Conservation (phyloP, 53 echinoderm and acorn worm species). For the Paracentrotus lividus region DNA sequence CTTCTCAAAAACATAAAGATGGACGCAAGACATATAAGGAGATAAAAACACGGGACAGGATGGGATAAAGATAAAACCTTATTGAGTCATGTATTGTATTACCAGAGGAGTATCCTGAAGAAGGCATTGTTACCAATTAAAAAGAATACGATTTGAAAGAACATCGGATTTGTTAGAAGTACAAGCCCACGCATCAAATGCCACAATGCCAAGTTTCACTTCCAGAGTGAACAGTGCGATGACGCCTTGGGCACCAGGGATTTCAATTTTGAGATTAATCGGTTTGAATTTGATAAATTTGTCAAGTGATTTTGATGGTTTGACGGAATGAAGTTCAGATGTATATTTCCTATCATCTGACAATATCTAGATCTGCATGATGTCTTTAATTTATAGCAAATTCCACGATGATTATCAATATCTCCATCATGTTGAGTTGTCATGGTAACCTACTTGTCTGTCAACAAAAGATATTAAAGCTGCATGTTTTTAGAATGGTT, state of each 20-base stretch:
- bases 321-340: neutral
- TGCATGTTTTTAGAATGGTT: too few relatives aligned
- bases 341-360: constrained; percentile 19
- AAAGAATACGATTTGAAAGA: constrained; percentile 24
- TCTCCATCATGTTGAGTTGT: neutral
- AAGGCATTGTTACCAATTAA: constrained; percentile 25
- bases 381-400: neutral
- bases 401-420: neutral
- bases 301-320: constrained; percentile 35
- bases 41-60: constrained; percentile 8
- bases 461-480: neutral
- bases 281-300: constrained; percentile 11
- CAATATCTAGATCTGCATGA: neutral
- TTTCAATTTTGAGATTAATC: constrained; percentile 20
- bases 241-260: neutral
- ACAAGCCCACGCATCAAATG: constrained; percentile 9
- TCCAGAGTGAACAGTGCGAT: neutral
- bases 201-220: constrained; percentile 45
- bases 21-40: neutral
- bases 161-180: constrained; percentile 4
- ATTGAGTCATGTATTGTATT: constrained; percentile 54
- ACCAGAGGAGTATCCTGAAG: neutral
- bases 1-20: constrained; percentile 17
- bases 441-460: neutral
- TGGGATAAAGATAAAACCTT: constrained; percentile 11